Conservation (phyloP, 2,888 invertebrate species). For the Andrena bicolor region DNA sequence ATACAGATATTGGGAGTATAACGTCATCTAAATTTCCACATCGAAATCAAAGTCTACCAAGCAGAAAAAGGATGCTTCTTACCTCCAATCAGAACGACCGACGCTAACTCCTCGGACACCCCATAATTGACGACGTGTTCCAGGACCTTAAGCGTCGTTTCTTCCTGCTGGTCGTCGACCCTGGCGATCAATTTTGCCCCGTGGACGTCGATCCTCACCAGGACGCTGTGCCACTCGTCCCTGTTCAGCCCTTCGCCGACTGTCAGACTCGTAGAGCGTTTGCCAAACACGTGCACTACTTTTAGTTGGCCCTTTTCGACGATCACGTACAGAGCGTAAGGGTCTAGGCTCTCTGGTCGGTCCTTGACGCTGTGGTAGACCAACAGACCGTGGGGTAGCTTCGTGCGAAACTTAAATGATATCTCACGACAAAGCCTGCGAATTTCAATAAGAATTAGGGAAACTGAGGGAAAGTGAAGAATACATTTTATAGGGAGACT, state of each 20-base stretch:
- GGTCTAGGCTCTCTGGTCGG: slow-evolving; percentile 92
- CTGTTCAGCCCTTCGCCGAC: slow-evolving; percentile 95
- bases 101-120: slow-evolving; percentile 93
- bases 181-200: slow-evolving; percentile 93
- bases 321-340: slow-evolving; percentile 96
- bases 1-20: too few relatives aligned
- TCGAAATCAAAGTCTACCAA: neutral
- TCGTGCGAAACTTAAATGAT: slow-evolving; percentile 94
- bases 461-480: neutral
- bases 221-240: slow-evolving; percentile 96
- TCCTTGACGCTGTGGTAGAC: slow-evolving; percentile 97
- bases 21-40: neutral
- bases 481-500: neutral
- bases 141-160: slow-evolving; percentile 93
- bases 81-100: slow-evolving; percentile 96
- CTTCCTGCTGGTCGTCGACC: slow-evolving; percentile 93
- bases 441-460: slow-evolving; percentile 5
- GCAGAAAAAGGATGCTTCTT: slow-evolving; percentile 75
- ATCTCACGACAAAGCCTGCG: slow-evolving; percentile 93
- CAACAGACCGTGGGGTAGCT: slow-evolving; percentile 94
- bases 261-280: slow-evolving; percentile 93
- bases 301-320: slow-evolving; percentile 96
- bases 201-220: slow-evolving; percentile 94
- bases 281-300: slow-evolving; percentile 96
- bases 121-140: slow-evolving; percentile 95